These are phyloP conservation scores for Ophiodon elongatus DNA, from an alignment of 2,113 vertebrate species.

Conservation along the genomic window DNA sequence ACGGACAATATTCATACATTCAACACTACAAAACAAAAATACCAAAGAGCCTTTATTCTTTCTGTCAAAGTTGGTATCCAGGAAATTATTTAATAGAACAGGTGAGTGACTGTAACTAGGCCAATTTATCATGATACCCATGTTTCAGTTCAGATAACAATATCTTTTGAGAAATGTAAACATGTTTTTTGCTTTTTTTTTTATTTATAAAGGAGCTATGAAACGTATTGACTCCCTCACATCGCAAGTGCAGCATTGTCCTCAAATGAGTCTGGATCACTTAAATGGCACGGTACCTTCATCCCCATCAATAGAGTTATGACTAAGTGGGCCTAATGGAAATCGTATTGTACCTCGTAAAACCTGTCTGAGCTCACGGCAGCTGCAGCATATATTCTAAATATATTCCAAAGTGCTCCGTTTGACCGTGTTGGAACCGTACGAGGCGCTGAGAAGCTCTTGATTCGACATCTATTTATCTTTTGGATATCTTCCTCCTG, in stretches of 20 bases:
- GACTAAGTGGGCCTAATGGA: slow-evolving; percentile 17
- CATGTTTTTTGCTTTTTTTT: background rate
- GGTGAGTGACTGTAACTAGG: too few relatives aligned
- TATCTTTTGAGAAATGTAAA: background rate
- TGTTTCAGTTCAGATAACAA: background rate
- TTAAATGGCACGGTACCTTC: background rate
- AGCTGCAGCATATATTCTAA: background rate
- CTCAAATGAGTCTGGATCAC: background rate
- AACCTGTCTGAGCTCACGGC: background rate
- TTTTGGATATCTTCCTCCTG: background rate
- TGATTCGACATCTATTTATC: background rate
- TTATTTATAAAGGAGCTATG: background rate
- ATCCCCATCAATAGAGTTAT: slow-evolving; percentile 4
- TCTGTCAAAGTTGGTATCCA: too few relatives aligned
- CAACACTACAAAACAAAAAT: too few relatives aligned
- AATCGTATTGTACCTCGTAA: slow-evolving; percentile 16
- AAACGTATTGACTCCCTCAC: background rate
- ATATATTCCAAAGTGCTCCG: background rate
- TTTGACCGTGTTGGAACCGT: background rate
- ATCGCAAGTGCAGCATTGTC: background rate
- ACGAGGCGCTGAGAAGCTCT: background rate
- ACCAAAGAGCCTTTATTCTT: too few relatives aligned
- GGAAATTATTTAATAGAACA: too few relatives aligned
- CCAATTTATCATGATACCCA: background rate
- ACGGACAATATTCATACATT: too few relatives aligned